Evolutionary conservation across 2,113 vertebrate species (phyloP), one percentile per base, ranked within the genome.

Genomic region (Bothrops jararaca): DNA sequence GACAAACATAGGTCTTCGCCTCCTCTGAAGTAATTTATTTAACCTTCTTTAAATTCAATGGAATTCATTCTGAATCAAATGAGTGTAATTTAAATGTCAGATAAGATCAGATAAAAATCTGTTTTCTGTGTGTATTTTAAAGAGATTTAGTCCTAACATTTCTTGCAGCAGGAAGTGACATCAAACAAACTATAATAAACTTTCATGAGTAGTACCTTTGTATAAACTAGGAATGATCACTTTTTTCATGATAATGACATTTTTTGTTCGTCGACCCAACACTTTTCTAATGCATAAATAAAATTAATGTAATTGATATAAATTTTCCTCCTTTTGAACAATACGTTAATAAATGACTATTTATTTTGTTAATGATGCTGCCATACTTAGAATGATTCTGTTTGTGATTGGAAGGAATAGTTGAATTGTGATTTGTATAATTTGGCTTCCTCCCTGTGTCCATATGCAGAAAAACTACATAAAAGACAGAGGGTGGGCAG

Each of bases 301-400:
- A 58, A 60, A 57, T 86, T 9, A 85, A 57, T 60, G 15, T 7
- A 34, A 8, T 20, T 42, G 26, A 58, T 91, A 57, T 29, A 86
- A 86, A 86, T 91, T 54, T 45, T 45, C 39, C 6, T 8, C 0
- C 15, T 34, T 80, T 86, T 86, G 48, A 86, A 6, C 39, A 86
- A 58, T 53, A 57, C 15, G 26, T 45, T n/a, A 86, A 91, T 22
- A 58, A 86, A 86, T 86, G 24, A n/a, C 34, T 58, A 20, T 57
- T 91, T 54, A 29, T 74, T 91, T 86, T 86, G 90, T 58, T 91
- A 86, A 39, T 86, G 53, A 86, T 91, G 24, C 80, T 85, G 23
- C 60, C 6, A 1, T 91, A 57, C 26, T 26, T 22, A 87, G 20
- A 52, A 50, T 60, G 58, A 29, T 64, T 11, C 4, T 26, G 34